Evolutionary conservation across 2,797 vertebrate species (phyloP).

Genomic region (Melanogrammus aeglefinus): DNA sequence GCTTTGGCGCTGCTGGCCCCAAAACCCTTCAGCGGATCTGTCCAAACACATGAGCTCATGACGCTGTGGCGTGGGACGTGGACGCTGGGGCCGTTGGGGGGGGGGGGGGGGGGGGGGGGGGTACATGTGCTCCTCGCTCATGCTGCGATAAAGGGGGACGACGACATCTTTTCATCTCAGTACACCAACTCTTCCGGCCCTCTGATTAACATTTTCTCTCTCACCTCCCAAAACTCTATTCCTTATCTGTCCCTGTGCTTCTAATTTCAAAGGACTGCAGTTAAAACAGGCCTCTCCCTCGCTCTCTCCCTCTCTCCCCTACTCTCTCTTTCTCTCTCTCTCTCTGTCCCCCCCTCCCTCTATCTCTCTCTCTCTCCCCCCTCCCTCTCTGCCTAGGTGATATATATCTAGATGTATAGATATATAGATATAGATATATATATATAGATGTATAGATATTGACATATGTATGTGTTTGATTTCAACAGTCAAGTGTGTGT

Average conservation of each 20-base stretch:
- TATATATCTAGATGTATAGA: not conserved
- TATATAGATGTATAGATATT: constrained; percentile 27
- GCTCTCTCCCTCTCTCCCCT: too few species aligned
- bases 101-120: constrained; percentile 43
- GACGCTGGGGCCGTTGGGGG: too few species aligned
- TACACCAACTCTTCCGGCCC: not conserved
- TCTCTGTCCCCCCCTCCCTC: too few species aligned
- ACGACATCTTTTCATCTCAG: not conserved
- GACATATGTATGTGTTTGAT: too few species aligned
- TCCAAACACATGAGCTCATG: constrained; percentile 76
- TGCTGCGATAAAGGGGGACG: constrained; percentile 42
- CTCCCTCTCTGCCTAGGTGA: constrained; percentile 1
- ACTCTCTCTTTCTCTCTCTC: too few species aligned
- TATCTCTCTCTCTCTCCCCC: constrained; percentile 3
- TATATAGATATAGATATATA: constrained; percentile 5
- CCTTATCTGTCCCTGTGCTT: not conserved
- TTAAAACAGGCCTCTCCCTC: too few species aligned
- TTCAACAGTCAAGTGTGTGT: not conserved
- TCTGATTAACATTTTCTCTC: constrained; percentile 5
- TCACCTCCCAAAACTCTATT: not conserved
- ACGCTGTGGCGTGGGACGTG: constrained; percentile 40
- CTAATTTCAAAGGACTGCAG: not conserved
- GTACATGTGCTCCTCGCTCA: constrained; percentile 59
- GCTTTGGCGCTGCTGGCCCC: constrained; percentile 60
- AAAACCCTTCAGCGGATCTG: constrained; percentile 70